phyloP scores from a whole-genome alignment of 2,888 invertebrate species.

The Platypus cylindrus region DNA sequence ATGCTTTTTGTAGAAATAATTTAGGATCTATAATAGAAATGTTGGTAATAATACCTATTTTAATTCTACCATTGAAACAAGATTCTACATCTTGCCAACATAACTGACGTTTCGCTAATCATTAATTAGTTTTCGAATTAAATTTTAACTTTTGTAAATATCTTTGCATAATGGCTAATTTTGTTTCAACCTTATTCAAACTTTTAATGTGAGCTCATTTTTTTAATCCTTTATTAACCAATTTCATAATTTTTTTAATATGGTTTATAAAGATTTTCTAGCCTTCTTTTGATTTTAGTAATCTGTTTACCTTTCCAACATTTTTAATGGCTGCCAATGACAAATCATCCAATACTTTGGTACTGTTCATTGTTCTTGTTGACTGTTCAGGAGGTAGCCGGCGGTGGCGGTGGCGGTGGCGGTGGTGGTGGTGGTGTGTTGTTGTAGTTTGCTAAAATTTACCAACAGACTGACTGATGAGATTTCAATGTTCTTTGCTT shows the following conservation, averaged over 20 bases:
- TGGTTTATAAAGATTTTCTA: background rate
- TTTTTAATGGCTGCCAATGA: background rate
- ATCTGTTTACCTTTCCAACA: background rate
- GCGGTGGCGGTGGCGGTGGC: too few species aligned
- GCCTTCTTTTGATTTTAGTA: conserved; percentile 1
- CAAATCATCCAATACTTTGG: background rate
- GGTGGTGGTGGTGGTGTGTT: too few species aligned
- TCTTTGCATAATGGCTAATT: conserved; percentile 1
- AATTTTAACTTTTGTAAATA: background rate
- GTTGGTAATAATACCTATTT: conserved; percentile 5
- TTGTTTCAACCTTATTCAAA: background rate
- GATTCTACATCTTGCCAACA: conserved; percentile 6
- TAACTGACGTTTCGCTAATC: background rate
- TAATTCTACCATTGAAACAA: conserved; percentile 5
- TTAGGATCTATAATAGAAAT: conserved; percentile 4
- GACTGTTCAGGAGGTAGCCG: too few species aligned
- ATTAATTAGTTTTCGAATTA: background rate
- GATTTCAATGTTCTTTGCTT: too few species aligned
- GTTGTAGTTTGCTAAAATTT: too few species aligned
- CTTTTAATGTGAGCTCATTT: background rate
- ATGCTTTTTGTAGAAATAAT: conserved; percentile 5
- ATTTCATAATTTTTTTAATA: conserved; percentile 1
- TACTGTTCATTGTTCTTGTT: too few species aligned
- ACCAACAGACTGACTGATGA: too few species aligned
- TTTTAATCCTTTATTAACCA: background rate